These are phyloP conservation scores for Pelvicachromis taeniatus DNA, from an alignment of 2,113 vertebrate species.

Conservation along the genomic window DNA sequence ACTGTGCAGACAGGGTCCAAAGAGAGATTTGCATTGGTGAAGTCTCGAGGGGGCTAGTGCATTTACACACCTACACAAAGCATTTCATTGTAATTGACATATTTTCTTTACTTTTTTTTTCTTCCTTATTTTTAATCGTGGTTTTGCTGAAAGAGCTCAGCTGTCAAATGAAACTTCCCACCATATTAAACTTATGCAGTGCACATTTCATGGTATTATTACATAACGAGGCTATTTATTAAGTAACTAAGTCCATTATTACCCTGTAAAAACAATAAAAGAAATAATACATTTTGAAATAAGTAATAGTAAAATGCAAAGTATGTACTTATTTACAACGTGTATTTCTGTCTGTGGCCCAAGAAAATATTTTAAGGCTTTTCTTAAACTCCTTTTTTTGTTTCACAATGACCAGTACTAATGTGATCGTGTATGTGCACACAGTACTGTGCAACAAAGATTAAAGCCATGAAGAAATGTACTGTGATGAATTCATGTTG, in stretches of 20 bases:
- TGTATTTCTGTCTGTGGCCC: background rate
- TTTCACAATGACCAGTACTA: background rate
- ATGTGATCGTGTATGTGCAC: background rate
- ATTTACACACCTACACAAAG: constrained; percentile 1
- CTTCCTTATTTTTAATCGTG: background rate
- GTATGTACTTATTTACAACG: background rate
- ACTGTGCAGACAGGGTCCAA: background rate
- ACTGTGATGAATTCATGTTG: background rate
- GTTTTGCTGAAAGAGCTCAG: background rate
- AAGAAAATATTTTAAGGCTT: background rate
- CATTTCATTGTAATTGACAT: background rate
- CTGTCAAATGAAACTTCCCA: background rate
- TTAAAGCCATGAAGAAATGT: background rate
- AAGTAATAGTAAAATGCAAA: background rate
- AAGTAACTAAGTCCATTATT: background rate
- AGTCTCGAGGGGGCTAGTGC: background rate
- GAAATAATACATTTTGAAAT: background rate
- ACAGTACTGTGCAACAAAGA: background rate
- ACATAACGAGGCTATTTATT: background rate
- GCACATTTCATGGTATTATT: background rate
- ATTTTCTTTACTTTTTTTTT: background rate
- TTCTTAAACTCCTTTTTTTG: background rate
- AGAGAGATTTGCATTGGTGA: background rate
- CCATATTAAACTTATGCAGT: background rate
- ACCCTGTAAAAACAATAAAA: background rate